Percentiles rank a stretch among this genome's conserved stretches.
These are phyloP conservation scores for Taenaris catops DNA, from an alignment of 2,888 invertebrate genomes.

Conservation along the genomic window DNA sequence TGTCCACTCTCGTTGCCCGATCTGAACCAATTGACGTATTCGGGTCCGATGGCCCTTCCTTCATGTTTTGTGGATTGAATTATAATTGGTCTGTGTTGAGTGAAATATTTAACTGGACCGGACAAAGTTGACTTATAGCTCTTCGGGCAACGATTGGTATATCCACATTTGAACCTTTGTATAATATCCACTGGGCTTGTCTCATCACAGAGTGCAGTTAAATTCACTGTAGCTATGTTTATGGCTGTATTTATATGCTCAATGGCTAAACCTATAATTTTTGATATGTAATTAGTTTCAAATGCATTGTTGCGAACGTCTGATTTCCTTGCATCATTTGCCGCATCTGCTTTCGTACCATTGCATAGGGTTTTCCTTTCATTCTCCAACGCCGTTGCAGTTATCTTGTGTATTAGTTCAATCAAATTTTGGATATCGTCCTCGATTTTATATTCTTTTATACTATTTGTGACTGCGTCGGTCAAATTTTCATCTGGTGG, in stretches of 20 bases:
- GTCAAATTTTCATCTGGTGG: constrained; percentile 31
- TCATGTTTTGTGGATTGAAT: constrained; percentile 34
- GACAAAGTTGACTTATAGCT: constrained; percentile 38
- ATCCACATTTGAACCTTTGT: constrained; percentile 29
- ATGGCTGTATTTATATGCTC: constrained; percentile 37
- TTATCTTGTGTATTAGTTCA: constrained; percentile 39
- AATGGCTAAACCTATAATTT: constrained; percentile 35
- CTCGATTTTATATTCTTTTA: constrained; percentile 40
- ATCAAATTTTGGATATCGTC: constrained; percentile 39
- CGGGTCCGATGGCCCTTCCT: constrained; percentile 4
- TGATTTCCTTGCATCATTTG: background rate
- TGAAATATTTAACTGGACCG: constrained; percentile 34
- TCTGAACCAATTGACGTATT: constrained; percentile 16
- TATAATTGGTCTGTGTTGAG: constrained; percentile 40
- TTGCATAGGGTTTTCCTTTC: constrained; percentile 48
- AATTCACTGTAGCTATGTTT: constrained; percentile 34
- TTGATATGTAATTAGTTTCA: constrained; percentile 4
- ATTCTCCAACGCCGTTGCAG: constrained; percentile 38
- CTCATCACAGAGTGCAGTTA: constrained; percentile 42
- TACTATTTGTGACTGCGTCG: constrained; percentile 14
- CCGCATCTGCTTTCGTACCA: constrained; percentile 13
- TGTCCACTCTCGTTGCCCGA: constrained; percentile 19
- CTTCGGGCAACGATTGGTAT: constrained; percentile 24
- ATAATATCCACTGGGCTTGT: constrained; percentile 35
- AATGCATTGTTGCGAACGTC: background rate